A percentile compares a stretch with the other conserved stretches of the same genome.
Conservation (phyloP, 2,113 vertebrate genomes). For the Paralichthys olivaceus region DNA sequence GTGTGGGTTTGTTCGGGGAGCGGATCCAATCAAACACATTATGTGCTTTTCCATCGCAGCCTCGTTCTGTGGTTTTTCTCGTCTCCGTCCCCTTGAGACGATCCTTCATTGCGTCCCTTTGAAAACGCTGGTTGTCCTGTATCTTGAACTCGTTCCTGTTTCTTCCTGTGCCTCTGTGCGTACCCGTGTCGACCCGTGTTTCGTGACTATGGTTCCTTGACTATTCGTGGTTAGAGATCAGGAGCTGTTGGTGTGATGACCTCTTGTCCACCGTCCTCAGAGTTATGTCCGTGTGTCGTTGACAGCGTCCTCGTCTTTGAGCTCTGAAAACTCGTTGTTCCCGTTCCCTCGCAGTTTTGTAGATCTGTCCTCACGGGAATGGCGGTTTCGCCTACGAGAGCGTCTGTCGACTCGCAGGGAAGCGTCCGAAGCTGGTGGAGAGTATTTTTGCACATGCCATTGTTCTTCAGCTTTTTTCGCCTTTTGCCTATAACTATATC, state of each 20-base stretch:
- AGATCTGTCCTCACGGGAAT: conserved; percentile 47
- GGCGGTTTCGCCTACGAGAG: conserved; percentile 16
- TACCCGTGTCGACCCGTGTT: background rate
- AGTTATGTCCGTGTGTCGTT: background rate
- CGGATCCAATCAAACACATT: no score
- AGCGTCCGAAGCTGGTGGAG: conserved; percentile 61
- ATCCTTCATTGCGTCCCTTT: conserved; percentile 1
- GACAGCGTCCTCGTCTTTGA: conserved; percentile 12
- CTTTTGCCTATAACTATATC: conserved; percentile 80
- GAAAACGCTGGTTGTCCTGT: conserved; percentile 46
- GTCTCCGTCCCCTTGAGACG: conserved; percentile 50
- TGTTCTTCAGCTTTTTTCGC: conserved; percentile 76
- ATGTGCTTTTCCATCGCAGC: no score
- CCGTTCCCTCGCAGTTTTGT: conserved; percentile 39
- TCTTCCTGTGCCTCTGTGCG: background rate
- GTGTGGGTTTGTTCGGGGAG: no score
- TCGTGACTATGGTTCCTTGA: conserved; percentile 2
- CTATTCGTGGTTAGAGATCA: conserved; percentile 52
- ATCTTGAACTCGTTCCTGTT: conserved; percentile 15
- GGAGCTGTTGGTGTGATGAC: conserved; percentile 41
- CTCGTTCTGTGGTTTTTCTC: conserved; percentile 47
- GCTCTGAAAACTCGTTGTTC: conserved; percentile 22
- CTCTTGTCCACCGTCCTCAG: conserved; percentile 26
- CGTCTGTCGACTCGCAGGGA: background rate
- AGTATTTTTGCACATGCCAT: conserved; percentile 82